Evolutionary conservation across 2,797 vertebrate species (phyloP).

Genomic region (Hoplostethus mediterraneus): DNA sequence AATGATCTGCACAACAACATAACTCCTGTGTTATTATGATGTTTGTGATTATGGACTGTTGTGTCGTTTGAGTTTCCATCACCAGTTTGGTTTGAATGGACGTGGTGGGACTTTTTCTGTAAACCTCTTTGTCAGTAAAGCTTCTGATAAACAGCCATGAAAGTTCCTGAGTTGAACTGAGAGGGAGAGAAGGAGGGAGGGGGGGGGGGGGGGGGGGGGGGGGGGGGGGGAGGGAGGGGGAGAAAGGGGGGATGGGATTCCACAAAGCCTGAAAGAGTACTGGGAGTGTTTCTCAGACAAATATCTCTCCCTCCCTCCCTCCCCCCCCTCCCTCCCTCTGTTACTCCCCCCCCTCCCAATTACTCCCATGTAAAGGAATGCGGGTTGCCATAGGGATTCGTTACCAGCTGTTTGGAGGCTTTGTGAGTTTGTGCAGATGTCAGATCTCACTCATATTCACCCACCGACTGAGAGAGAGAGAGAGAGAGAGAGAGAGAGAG

Average conservation of each 20-base stretch:
- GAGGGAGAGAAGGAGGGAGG: constrained; percentile 15
- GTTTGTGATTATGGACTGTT: not conserved
- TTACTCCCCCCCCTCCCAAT: constrained; percentile 66
- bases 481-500: not conserved
- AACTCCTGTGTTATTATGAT: too few relatives aligned
- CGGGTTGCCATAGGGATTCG: constrained; percentile 87
- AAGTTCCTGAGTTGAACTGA: too few relatives aligned
- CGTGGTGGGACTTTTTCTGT: not conserved
- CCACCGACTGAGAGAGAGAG: not conserved
- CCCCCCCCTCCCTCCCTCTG: too few relatives aligned
- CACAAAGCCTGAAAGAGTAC: constrained; percentile 70
- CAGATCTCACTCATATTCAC: not conserved
- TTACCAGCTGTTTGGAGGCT: constrained; percentile 77
- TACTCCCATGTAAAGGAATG: constrained; percentile 91
- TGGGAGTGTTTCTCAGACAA: constrained; percentile 47
- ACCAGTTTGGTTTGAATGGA: not conserved
- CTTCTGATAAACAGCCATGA: too few relatives aligned
- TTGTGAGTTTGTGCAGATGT: constrained; percentile 63
- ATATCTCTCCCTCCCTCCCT: constrained; percentile 72
- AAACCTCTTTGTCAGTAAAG: not conserved
- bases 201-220: constrained; percentile 11
- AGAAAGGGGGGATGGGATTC: constrained; percentile 74
- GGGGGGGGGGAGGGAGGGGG: constrained; percentile 8
- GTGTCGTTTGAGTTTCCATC: not conserved
- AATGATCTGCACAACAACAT: too few relatives aligned